These are phyloP conservation scores for Labeo catla DNA, from an alignment of 2,113 vertebrate genomes.

Conservation along the genomic window DNA sequence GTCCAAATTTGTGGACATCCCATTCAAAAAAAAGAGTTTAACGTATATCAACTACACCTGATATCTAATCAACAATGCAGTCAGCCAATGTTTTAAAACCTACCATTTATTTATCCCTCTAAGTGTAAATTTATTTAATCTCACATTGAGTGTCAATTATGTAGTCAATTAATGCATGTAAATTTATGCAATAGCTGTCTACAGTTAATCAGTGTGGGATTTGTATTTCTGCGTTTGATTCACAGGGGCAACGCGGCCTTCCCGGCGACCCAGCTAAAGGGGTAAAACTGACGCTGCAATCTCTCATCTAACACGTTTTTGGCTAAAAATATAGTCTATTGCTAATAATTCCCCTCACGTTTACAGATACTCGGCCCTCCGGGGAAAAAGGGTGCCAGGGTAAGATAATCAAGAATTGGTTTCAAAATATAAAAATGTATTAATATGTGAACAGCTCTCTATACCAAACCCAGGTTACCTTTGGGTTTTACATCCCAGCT, in stretches of 20 bases:
- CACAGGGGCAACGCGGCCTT: constrained; percentile 77
- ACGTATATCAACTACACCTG: background rate
- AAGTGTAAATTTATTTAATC: background rate
- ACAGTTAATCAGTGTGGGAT: background rate
- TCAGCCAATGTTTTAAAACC: background rate
- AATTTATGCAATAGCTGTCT: background rate
- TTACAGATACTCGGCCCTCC: constrained; percentile 84
- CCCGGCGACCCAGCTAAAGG: constrained; percentile 85
- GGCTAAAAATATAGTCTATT: background rate
- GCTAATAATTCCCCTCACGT: constrained; percentile 10
- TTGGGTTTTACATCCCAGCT: background rate
- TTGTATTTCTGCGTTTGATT: constrained; percentile 24
- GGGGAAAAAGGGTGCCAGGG: constrained; percentile 84
- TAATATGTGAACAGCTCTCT: background rate
- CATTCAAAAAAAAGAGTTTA: background rate
- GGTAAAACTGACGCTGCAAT: constrained; percentile 69
- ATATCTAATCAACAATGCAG: background rate
- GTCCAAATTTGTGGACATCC: background rate
- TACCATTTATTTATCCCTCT: background rate
- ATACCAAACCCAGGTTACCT: constrained; percentile 8
- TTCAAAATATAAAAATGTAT: constrained; percentile 1
- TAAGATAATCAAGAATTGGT: constrained; percentile 65
- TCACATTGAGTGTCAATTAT: background rate
- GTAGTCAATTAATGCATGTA: background rate
- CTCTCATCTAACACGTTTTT: background rate